Base-by-base conservation (phyloP, 2,888 invertebrate species). In the Linyphia triangularis region DNA sequence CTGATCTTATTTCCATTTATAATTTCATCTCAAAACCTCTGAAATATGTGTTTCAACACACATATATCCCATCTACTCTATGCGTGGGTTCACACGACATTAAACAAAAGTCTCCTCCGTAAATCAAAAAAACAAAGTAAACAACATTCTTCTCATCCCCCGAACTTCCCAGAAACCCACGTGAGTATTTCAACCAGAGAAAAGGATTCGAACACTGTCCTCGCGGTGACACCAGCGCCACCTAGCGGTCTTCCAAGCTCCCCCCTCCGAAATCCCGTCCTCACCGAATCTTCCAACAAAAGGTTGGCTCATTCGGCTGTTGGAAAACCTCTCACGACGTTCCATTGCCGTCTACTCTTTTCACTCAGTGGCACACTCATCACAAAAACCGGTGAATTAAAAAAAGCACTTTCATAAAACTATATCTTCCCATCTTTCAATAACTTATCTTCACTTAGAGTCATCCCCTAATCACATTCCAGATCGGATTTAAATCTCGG, bases 231-330 rank as follows among this genome's bases (percentile, higher is more conserved):
- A 4, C 13, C 26, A 81, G 69, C 82, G 70, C 70, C 82, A 22
- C 61, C 82, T 26, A 40, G 61, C 70, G 82, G 72, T 40, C 82
- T n/a, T n/a, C 28, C 24, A 37, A 57, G n/a, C n/a, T n/a, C n/a
- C n/a, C n/a, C n/a, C 67, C 82, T 26, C 69, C 70, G 59, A 81
- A 59, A 65, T 51, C 57, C 24, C 30, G 28, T 67, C 51, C 70
- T 69, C 40, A 16, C 24, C 72, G 59, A 28, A 61, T 57, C 57
- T 59, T 40, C 70, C 70, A 59, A 61, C 82, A 82, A 82, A 82
- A 82, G 70, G 63, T 72, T 72, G 61, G 37, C 26, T 37, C 33
- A 72, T 40, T 72, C 82, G 13, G 61, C 72, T 30, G 61, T n/a
- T 61, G 72, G 81, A 19, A 61, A 43, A 61, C 43, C 70, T 79